Evolutionary conservation across 2,113 vertebrate genomes (phyloP).

Genomic region (Alces alces): DNA sequence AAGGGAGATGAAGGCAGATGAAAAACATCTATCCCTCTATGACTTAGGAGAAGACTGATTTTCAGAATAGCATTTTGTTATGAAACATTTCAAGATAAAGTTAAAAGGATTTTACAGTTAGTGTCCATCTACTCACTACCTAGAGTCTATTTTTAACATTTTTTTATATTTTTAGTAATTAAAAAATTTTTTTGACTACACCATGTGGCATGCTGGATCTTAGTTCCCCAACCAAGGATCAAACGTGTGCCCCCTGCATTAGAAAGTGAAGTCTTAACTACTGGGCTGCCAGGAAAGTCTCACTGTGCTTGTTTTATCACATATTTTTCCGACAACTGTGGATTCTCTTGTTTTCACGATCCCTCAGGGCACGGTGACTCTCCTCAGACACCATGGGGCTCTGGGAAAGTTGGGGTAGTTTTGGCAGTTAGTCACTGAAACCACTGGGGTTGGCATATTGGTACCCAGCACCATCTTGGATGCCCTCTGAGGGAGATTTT

Average conservation of each 20-base stretch:
- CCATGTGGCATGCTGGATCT: not conserved
- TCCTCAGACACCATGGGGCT: not conserved
- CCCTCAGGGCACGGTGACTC: not conserved
- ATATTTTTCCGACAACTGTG: not conserved
- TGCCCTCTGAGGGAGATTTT: not conserved
- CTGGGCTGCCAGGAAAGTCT: not conserved
- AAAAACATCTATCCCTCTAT: not conserved
- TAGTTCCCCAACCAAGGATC: not conserved
- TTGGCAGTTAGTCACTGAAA: not conserved
- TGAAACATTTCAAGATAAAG: not conserved
- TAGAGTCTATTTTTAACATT: not conserved
- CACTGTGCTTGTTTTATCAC: not conserved
- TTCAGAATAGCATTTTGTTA: not conserved
- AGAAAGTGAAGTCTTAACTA: not conserved
- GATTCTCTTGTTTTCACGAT: not conserved
- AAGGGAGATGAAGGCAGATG: not conserved
- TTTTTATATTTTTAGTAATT: not conserved
- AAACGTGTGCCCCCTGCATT: not conserved
- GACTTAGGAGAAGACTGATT: not conserved
- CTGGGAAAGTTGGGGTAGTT: not conserved
- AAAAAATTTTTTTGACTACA: not conserved
- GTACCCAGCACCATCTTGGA: not conserved
- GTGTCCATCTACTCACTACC: fast-evolving
- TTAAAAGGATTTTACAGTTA: not conserved
- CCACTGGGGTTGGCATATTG: not conserved